Evolutionary conservation across 2,113 vertebrate genomes (phyloP), one percentile per base, ranked within the genome.

Genomic region (Eretmochelys imbricata): DNA sequence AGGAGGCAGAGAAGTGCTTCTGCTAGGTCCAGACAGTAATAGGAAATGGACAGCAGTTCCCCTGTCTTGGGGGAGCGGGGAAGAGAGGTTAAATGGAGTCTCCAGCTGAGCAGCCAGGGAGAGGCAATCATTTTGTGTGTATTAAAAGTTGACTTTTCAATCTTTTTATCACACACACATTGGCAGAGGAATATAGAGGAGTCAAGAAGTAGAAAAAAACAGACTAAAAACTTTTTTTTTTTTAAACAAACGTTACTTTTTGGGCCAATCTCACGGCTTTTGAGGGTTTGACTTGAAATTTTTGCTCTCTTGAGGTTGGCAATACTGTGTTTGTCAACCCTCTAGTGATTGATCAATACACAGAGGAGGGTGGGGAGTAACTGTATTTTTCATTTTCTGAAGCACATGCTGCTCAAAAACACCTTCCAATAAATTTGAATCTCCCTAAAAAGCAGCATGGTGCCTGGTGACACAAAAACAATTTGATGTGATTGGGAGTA

Each of bases 281-380:
- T 69, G 65, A 69, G 65, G 35, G 16, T 16, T 69, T 69, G 62
- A 69, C 35, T 19, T 69, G 35, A 49, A n/a, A 24, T 51, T 8
- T n/a, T 62, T 50, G 24, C 48, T 25, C 31, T 53, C 49, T 53
- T 10, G 22, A 29, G 84, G 31, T 53, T 25, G n/a, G 72, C 38
- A 10, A 51, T 53, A 62, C 31, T 53, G 10, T 22, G 16, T 88
- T 82, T n/a, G n/a, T 92, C 89, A 89, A 2, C 29, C 82, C 85
- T 55, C 62, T 85, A 42, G 72, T 38, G 49, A 46, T 51, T 53
- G 69, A 42, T 86, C 51, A 20, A 76, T 78, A 91, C 85, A 88
- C 78, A 96, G 90, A 94, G 90, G 86, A 93, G 57, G 78, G 90
- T 90, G 85, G 84, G 94, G 82, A 53, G 79, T 57, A 88, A 91